Evolutionary conservation across 2,888 invertebrate genomes (phyloP).

Genomic region (Melikaiella ostensackeni): DNA sequence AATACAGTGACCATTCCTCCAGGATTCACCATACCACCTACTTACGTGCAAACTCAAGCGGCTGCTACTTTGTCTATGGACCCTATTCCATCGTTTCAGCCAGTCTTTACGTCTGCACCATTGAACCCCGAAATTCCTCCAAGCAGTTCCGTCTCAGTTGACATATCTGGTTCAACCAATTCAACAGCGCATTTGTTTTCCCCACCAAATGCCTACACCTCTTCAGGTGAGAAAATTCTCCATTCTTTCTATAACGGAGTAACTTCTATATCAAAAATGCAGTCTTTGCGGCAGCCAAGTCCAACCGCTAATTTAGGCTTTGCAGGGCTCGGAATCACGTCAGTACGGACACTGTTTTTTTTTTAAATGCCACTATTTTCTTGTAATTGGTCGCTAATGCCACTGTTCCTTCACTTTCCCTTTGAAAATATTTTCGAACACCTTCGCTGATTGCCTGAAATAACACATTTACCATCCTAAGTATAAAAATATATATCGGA

Average conservation of each 20-base stretch:
- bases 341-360: no score
- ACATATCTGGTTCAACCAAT: slow-evolving; percentile 74
- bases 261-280: not conserved
- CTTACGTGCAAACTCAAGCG: slow-evolving; percentile 56
- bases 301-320: not conserved
- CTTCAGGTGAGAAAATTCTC: slow-evolving; percentile 59
- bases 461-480: no score
- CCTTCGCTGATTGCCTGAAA: no score
- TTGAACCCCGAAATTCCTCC: slow-evolving; percentile 33
- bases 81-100: slow-evolving; percentile 56
- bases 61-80: slow-evolving; percentile 53
- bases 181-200: slow-evolving; percentile 62
- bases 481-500: no score
- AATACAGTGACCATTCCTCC: slow-evolving; percentile 61
- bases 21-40: slow-evolving; percentile 66
- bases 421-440: no score
- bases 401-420: no score
- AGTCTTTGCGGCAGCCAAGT: not conserved
- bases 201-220: slow-evolving; percentile 56
- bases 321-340: not conserved
- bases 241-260: not conserved
- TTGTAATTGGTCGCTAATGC: no score
- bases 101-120: slow-evolving; percentile 46
- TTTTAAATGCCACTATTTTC: no score
- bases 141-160: slow-evolving; percentile 77